phyloP scores from a whole-genome alignment of 2,797 vertebrate genomes.

The Melanotaenia parkinsoni region DNA sequence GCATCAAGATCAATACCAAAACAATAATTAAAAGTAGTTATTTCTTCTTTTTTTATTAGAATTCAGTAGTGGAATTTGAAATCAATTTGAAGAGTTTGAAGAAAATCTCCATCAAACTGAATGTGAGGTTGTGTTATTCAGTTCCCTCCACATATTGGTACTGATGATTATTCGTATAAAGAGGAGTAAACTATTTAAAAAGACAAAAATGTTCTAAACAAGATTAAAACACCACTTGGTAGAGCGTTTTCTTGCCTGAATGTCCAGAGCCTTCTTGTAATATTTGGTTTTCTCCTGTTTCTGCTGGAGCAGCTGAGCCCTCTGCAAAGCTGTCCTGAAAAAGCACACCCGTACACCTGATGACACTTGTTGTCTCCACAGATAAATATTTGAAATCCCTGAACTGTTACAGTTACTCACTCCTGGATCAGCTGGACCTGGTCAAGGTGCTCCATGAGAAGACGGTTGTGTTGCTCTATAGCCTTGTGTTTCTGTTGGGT shows the following conservation, averaged over 20 bases:
- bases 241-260: slow-evolving; percentile 74
- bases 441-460: slow-evolving; percentile 77
- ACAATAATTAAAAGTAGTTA: neutral
- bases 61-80: neutral
- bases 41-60: neutral
- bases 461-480: slow-evolving; percentile 69
- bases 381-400: neutral
- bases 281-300: slow-evolving; percentile 70
- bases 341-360: slow-evolving; percentile 27
- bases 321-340: slow-evolving; percentile 77
- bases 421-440: slow-evolving; percentile 84
- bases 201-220: neutral
- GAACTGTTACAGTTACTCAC: slow-evolving; percentile 68
- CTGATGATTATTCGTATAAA: neutral
- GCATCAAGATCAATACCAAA: neutral
- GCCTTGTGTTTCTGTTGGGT: slow-evolving; percentile 57
- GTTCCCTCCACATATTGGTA: neutral
- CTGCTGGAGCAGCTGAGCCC: slow-evolving; percentile 75
- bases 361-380: neutral
- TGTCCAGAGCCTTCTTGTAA: slow-evolving; percentile 82
- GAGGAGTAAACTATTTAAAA: neutral
- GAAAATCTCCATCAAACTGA: neutral
- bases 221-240: neutral
- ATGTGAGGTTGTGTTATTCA: no score
- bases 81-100: neutral